A percentile compares a stretch with the other conserved stretches of the same genome.
Conservation (phyloP, 2,797 vertebrate species). For the Anolis apletophallus region DNA sequence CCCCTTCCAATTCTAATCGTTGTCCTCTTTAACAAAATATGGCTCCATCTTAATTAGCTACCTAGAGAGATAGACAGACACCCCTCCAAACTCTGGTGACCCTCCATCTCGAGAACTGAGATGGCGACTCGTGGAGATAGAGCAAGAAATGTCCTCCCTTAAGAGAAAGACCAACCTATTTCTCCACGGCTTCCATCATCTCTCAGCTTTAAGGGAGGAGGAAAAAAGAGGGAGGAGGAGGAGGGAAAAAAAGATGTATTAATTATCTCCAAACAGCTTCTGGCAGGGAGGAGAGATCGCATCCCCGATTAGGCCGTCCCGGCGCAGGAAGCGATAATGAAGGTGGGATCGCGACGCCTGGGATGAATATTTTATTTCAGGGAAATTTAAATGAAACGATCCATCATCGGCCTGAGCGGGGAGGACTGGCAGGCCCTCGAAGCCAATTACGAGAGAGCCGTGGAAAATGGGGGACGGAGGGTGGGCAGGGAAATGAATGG, state of each 20-base stretch:
- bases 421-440: constrained; percentile 45
- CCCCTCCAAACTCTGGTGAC: too few species aligned
- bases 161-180: too few species aligned
- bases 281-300: constrained; percentile 42
- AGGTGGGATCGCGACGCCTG: constrained; percentile 59
- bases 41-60: too few species aligned
- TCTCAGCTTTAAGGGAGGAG: neutral
- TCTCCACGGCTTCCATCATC: neutral
- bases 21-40: too few species aligned
- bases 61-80: too few species aligned
- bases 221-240: constrained; percentile 23
- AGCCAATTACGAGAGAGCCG: constrained; percentile 20
- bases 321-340: constrained; percentile 68
- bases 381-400: constrained; percentile 68
- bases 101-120: neutral
- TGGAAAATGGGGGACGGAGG: neutral
- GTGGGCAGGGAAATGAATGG: fast-evolving
- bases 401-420: constrained; percentile 61
- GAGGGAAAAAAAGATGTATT: constrained; percentile 39
- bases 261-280: constrained; percentile 49
- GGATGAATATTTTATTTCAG: constrained; percentile 70
- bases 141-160: neutral
- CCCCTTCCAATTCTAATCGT: too few species aligned
- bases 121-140: constrained; percentile 16
- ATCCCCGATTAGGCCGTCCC: constrained; percentile 60